Evolutionary conservation across 2,888 invertebrate species (phyloP).

Genomic region (Proisotoma minuta): DNA sequence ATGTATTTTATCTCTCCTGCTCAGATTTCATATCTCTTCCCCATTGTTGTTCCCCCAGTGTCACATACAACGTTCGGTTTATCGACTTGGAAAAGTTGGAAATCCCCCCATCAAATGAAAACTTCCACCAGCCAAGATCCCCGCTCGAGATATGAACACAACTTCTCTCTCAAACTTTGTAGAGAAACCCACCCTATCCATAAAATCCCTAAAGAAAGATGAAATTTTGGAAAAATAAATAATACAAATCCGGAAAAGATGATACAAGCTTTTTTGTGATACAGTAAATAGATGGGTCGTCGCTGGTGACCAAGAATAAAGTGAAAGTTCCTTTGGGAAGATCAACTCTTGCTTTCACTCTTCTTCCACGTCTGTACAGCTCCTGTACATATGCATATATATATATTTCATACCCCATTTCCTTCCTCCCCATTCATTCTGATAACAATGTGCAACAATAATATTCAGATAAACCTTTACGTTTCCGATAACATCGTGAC

Average conservation of each 20-base stretch:
- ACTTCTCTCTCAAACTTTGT: too few species aligned
- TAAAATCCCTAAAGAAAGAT: too few species aligned
- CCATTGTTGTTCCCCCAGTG: constrained; percentile 15
- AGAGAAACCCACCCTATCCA: too few species aligned
- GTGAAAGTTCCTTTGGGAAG: too few species aligned
- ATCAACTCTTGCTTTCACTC: neutral
- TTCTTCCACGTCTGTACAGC: neutral
- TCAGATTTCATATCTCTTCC: constrained; percentile 16
- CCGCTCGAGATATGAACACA: neutral
- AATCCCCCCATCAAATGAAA: neutral
- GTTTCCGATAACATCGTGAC: neutral
- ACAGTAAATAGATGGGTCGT: too few species aligned
- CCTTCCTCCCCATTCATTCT: neutral
- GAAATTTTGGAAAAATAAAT: too few species aligned
- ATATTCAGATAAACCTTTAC: constrained; percentile 1
- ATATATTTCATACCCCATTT: neutral
- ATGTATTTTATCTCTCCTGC: constrained; percentile 21
- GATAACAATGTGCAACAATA: constrained; percentile 4
- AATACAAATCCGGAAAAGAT: too few species aligned
- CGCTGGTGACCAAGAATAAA: too few species aligned
- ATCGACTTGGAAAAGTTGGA: constrained; percentile 4
- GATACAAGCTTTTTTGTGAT: too few species aligned
- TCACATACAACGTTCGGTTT: constrained; percentile 1
- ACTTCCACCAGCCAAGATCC: neutral
- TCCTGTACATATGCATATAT: too few species aligned